phyloP scores from a whole-genome alignment of 2,888 invertebrate genomes.

The Orchestes rusci region DNA sequence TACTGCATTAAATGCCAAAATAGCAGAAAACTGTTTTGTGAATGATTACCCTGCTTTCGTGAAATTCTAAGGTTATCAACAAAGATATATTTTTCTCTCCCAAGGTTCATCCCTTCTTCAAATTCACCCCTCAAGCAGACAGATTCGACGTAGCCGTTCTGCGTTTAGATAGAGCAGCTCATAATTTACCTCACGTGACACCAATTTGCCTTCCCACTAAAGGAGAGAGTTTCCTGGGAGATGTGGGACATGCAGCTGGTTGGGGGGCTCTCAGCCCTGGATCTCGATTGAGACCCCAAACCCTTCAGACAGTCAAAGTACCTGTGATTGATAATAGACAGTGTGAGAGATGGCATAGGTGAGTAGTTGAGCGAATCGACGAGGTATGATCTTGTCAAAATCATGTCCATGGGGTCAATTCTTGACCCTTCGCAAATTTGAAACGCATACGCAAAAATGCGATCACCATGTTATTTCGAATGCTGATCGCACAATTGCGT shows the following conservation, averaged over 20 bases:
- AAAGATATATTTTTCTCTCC: too few species aligned
- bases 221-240: slow-evolving; percentile 82
- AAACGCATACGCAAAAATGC: too few species aligned
- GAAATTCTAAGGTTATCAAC: too few species aligned
- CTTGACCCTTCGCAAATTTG: too few species aligned
- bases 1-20: too few species aligned
- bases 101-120: slow-evolving; percentile 87
- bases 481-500: too few species aligned
- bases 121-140: slow-evolving; percentile 88
- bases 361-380: background rate
- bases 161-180: slow-evolving; percentile 79
- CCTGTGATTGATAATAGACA: slow-evolving; percentile 85
- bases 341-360: slow-evolving; percentile 61
- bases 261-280: slow-evolving; percentile 86
- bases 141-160: slow-evolving; percentile 88
- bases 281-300: slow-evolving; percentile 79
- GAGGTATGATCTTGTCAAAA: too few species aligned
- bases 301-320: slow-evolving; percentile 84
- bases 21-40: too few species aligned
- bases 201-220: slow-evolving; percentile 89
- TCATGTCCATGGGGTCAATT: too few species aligned
- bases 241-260: slow-evolving; percentile 50
- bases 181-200: slow-evolving; percentile 83
- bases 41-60: too few species aligned
- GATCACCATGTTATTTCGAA: too few species aligned